Evolutionary conservation across 2,888 invertebrate species (phyloP), one percentile per base, ranked within the genome.

Genomic region (Anodontia alba): DNA sequence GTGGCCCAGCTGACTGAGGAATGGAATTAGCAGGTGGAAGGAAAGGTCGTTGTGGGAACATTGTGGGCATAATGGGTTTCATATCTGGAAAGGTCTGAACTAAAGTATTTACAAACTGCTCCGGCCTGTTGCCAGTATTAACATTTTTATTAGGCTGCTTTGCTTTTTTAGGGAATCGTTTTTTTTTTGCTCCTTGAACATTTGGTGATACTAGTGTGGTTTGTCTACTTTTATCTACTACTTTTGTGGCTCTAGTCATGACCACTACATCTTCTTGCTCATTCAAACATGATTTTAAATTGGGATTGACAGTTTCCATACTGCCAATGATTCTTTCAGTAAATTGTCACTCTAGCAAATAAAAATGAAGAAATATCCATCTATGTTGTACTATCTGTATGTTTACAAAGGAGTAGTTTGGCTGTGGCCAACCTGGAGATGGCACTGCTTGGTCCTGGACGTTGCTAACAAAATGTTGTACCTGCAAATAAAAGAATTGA

Each of bases 221-320:
- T 29, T 62, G 31, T 62, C 62, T 62, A 17, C 62, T 62, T 33
- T 62, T 62, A 62, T 62, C 33, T 33, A 62, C 62, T 62, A 62
- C 62, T 29, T 62, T 62, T 31, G 62, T 62, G 2, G 20, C 5
- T 33, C 62, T 10, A 17, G 5, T 62, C 33, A 33, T 62, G 12
- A 62, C 62, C 10, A 62, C 31, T 33, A 62, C 62, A 23, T 26
- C 57, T 33, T 62, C 17, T n/a, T 26, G 1, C 5, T 23, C 26
- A 26, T 54, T 54, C 54, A 23, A 5, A 26, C 54, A 54, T 8
- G 54, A 54, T 12, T 54, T 54, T 20, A 33, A 8, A 62, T 62
- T 62, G 23, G 54, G 2, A 5, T 62, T 62, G 62, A 62, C 62
- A 33, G 62, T 33, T 33, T 62, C 33, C 62, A 62, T 62, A 26